Conservation (phyloP, 2,888 invertebrate genomes). For the Cynaeus angustus region DNA sequence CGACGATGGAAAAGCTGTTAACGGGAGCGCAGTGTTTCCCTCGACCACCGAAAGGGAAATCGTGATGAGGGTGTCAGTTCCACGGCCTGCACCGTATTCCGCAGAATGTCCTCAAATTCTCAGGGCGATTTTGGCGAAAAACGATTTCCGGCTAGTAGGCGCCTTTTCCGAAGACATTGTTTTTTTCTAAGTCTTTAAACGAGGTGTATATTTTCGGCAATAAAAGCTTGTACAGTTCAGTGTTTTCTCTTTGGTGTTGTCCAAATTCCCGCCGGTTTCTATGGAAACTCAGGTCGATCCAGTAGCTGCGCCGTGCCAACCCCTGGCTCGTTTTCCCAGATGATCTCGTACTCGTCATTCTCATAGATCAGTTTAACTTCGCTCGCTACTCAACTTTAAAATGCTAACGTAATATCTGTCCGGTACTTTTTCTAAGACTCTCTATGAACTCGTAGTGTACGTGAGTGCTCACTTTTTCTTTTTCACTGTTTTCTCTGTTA, state of each 20-base stretch:
- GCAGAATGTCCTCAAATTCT: constrained; percentile 79
- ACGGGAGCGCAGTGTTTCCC: constrained; percentile 71
- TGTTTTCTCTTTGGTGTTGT: not conserved
- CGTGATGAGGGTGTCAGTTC: constrained; percentile 76
- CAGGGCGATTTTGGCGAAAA: constrained; percentile 80
- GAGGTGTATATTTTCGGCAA: not conserved
- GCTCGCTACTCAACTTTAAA: constrained; percentile 46
- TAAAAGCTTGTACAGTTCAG: not conserved
- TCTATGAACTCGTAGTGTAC: constrained; percentile 47
- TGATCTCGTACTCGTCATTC: constrained; percentile 58
- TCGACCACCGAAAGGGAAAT: constrained; percentile 78
- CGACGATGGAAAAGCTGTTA: constrained; percentile 56
- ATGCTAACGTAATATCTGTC: constrained; percentile 49
- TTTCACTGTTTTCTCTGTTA: constrained; percentile 49
- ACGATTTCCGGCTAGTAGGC: constrained; percentile 82
- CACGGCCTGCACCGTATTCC: constrained; percentile 77
- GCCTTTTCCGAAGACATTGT: constrained; percentile 87
- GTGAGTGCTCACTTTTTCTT: constrained; percentile 49
- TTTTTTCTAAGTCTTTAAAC: constrained; percentile 73
- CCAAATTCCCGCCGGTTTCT: constrained; percentile 68
- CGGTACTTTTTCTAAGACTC: constrained; percentile 37
- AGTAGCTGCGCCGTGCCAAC: constrained; percentile 63
- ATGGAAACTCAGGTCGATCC: constrained; percentile 69
- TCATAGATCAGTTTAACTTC: constrained; percentile 50
- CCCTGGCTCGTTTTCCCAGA: constrained; percentile 61